These are phyloP conservation scores for Opisthocomus hoazin DNA, from an alignment of 2,113 vertebrate genomes.

Conservation along the genomic window DNA sequence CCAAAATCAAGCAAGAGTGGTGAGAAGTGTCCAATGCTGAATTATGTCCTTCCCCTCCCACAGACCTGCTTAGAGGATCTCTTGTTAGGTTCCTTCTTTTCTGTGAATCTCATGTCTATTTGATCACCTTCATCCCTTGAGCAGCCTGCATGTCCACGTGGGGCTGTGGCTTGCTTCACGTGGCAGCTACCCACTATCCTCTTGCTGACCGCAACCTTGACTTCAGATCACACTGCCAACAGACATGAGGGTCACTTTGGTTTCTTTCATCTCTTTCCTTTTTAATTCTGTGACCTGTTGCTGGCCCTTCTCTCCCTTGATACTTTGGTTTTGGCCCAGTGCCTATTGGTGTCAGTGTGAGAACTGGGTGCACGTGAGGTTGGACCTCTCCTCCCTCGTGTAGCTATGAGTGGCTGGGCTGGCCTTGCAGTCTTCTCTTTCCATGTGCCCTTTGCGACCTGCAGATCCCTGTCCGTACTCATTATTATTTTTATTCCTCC, in stretches of 20 bases:
- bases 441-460: background rate
- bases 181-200: background rate
- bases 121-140: background rate
- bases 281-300: background rate
- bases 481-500: background rate
- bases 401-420: fast-evolving
- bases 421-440: background rate
- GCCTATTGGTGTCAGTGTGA: background rate
- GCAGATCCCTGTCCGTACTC: background rate
- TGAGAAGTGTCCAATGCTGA: background rate
- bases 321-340: background rate
- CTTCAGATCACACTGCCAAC: background rate
- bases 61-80: background rate
- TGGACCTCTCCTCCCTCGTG: background rate
- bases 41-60: background rate
- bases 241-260: fast-evolving
- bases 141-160: background rate
- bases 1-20: fast-evolving
- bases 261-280: background rate
- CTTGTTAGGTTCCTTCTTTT: background rate
- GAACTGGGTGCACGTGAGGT: background rate
- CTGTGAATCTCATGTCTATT: background rate
- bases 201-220: background rate
- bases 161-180: background rate
- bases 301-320: background rate